Percentiles rank a stretch among this genome's conserved stretches.
Evolutionary conservation across 1,140 invertebrate genomes (phyloP).

Genomic region (Rhizoglyphus robini): DNA sequence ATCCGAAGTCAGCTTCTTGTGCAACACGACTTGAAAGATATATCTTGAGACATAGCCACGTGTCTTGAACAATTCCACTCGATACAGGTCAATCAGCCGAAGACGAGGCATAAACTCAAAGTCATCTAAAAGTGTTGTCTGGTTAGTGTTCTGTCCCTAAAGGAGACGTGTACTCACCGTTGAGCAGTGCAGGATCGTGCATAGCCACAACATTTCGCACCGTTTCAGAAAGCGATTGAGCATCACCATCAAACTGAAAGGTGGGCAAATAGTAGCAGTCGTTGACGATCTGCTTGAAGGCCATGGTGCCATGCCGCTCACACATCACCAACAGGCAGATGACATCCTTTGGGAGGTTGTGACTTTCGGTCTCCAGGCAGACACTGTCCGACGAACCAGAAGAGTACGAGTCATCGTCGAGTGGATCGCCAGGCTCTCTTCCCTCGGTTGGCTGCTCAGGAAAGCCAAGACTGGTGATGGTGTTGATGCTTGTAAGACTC

Average conservation of each 20-base stretch:
- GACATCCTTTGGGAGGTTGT: constrained; percentile 3
- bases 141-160: not conserved
- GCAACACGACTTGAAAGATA: not conserved
- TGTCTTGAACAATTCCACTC: not conserved
- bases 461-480: not conserved
- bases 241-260: not conserved
- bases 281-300: not conserved
- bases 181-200: not conserved
- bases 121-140: not conserved
- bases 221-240: constrained; percentile 1
- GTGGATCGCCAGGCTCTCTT: not conserved
- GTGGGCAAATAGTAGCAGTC: not conserved
- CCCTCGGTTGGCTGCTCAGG: not conserved
- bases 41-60: not conserved
- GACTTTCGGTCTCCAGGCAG: not conserved
- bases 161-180: not conserved
- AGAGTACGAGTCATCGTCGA: constrained; percentile 1
- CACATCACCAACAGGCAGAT: not conserved
- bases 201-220: not conserved
- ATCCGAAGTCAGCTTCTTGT: not conserved
- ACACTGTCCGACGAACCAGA: not conserved
- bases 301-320: not conserved
- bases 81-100: not conserved
- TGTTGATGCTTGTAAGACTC: constrained; percentile 3
- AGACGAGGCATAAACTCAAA: not conserved